These are phyloP conservation scores for Thyatira batis DNA, from an alignment of 2,888 invertebrate species.

Conservation along the genomic window DNA sequence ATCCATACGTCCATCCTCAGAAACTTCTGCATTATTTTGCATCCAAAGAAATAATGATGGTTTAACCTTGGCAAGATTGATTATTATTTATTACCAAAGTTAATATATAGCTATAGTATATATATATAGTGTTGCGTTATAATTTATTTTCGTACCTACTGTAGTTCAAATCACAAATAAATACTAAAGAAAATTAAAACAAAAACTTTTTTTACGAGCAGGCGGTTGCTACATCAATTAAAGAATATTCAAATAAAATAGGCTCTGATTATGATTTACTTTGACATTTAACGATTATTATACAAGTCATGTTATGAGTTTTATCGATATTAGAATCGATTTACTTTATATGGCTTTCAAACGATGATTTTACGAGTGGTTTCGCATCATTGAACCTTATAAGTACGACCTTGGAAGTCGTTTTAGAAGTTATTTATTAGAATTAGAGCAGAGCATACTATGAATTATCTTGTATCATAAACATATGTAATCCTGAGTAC, in stretches of 20 bases:
- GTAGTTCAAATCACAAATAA: too few relatives aligned
- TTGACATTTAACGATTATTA: not conserved
- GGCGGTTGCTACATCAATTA: not conserved
- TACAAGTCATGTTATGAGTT: not conserved
- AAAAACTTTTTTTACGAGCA: too few relatives aligned
- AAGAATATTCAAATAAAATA: not conserved
- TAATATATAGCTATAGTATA: too few relatives aligned
- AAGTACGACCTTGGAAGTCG: not conserved
- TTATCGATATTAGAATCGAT: not conserved
- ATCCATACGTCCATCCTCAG: too few relatives aligned
- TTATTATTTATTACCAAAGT: too few relatives aligned
- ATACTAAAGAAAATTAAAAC: too few relatives aligned
- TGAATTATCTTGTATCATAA: not conserved
- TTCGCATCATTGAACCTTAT: not conserved
- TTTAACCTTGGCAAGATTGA: too few relatives aligned
- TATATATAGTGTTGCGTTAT: too few relatives aligned
- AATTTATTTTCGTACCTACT: too few relatives aligned
- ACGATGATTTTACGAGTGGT: not conserved
- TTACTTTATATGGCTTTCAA: not conserved
- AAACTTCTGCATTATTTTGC: too few relatives aligned
- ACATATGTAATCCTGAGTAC: too few relatives aligned
- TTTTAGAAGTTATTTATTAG: not conserved
- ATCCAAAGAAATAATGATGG: too few relatives aligned
- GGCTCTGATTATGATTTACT: not conserved
- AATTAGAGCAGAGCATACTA: not conserved